Base-by-base conservation (phyloP, 2,113 vertebrate species). In the Gavialis gangeticus region DNA sequence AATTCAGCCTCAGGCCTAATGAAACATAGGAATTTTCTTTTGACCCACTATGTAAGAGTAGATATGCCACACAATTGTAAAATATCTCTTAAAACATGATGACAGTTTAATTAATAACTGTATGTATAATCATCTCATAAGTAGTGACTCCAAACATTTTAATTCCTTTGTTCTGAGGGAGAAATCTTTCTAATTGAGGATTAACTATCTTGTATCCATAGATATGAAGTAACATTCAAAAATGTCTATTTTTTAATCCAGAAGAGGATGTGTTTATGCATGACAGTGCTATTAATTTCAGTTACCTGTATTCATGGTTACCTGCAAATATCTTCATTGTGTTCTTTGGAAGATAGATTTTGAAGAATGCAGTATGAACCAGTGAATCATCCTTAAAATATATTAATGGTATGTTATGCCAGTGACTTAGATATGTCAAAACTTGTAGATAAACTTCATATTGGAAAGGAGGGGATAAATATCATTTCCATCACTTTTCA, bases 61-160 rank as follows among this genome's bases (percentile, higher is more conserved):
- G 62, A 83, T 79, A 71, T 71, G 66, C 25, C 34, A 60, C 19
- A 58, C 37, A n/a, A 62, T 85, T 80, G 58, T 92, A 92, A 87
- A 93, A 15, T 86, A 81, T 87, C 57, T 94, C 81, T 82, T 86
- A 83, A 82, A 94, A 81, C 18, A 90, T 9, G 17, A 75, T 93
- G 92, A 93, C 91, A 95, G 25, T 57, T 34, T 46, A 71, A 81
- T 95, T 97, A 97, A 96, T 97, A 84, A 92, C 58, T 75, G 58
- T 91, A 89, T 85, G 63, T 88, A 80, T 67, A 71, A 96, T 95
- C 92, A 27, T 94, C 91, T 82, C 18, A 5, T 89, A 56, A 94
- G n/a, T 86, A 94, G 84, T 96, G 94, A 84, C 80, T 85, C 79
- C 84, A 96, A 97, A 91, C 88, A 90, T 34, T 95, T 46, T 46